Evolutionary conservation across 2,888 invertebrate genomes (phyloP), one percentile per base, ranked within the genome.

Genomic region (Tachina grossa): DNA sequence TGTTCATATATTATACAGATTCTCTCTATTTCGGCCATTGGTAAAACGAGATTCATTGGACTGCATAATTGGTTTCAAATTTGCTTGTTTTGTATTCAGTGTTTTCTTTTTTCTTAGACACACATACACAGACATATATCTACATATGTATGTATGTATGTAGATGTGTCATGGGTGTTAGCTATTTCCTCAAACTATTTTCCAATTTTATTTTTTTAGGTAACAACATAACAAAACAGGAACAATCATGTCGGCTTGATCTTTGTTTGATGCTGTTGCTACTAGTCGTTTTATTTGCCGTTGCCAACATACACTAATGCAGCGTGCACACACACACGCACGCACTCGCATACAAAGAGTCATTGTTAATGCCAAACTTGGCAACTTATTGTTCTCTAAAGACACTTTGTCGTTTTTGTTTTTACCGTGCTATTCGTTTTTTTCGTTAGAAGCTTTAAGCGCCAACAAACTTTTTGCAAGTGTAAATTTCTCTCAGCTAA

Each of bases 291-390:
- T 13, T 51, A 45, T 61, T 39, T 69, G 61, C 69, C 31, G 47
- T 63, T 76, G 69, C 71, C 69, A 75, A 51, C 41, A 65, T 51
- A 76, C 87, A 90, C 89, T 87, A 87, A 59, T 31, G 31, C 71
- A 76, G 47, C 31, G 19, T 57, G 45, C 66, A 31, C 22, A 57
- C 59, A 68, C 16, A 47, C 63, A 39, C 53, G 68, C 55, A 89
- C 89, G 45, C 71, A 43, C 39, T 57, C 59, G 65, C n/a, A 43
- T 63, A 39, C 53, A 74, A 45, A 66, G 87, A 88, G 88, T 85
- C 87, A 84, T 84, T 89, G 88, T 89, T 88, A 89, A 88, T 88
- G 89, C 88, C 87, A 88, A 90, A 90, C 88, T 89, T 90, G 90
- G 89, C 90, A 88, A 88, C 87, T 87, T 88, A 88, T 87, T 79